Conservation (phyloP, 92 coral and sea anemone species). For the Palythoa grandiflora region DNA sequence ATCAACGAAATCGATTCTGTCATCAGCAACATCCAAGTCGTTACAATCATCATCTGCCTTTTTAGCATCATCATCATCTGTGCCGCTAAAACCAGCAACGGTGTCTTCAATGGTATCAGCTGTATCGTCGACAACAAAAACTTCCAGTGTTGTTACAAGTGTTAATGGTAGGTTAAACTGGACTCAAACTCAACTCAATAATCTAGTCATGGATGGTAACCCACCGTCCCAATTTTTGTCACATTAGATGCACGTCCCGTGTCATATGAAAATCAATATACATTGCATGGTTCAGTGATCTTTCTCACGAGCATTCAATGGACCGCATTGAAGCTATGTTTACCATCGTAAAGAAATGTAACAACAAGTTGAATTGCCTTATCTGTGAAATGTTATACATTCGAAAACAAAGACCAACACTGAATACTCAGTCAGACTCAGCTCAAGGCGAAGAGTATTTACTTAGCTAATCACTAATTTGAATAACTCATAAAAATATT, state of each 20-base stretch:
- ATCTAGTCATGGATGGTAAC: background rate
- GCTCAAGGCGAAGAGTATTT: too few relatives aligned
- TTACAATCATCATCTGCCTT: background rate
- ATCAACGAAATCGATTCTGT: background rate
- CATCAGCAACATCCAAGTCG: background rate
- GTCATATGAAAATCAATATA: too few relatives aligned
- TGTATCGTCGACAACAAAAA: background rate
- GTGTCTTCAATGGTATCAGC: background rate
- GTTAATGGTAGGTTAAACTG: background rate
- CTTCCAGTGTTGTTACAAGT: background rate
- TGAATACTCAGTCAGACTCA: too few relatives aligned
- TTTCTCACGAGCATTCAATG: too few relatives aligned
- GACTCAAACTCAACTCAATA: background rate
- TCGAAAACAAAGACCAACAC: too few relatives aligned
- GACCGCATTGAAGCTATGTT: too few relatives aligned
- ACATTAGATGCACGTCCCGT: background rate
- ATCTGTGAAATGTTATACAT: too few relatives aligned
- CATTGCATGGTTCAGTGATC: too few relatives aligned
- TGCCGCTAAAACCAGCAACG: background rate
- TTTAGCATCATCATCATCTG: background rate
- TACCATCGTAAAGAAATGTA: too few relatives aligned
- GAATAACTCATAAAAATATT: too few relatives aligned
- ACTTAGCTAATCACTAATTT: too few relatives aligned
- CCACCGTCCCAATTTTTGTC: background rate
- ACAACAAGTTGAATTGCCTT: too few relatives aligned